Evolutionary conservation across 2,888 invertebrate species (phyloP), one percentile per base, ranked within the genome.

Genomic region (Athalia cordata): DNA sequence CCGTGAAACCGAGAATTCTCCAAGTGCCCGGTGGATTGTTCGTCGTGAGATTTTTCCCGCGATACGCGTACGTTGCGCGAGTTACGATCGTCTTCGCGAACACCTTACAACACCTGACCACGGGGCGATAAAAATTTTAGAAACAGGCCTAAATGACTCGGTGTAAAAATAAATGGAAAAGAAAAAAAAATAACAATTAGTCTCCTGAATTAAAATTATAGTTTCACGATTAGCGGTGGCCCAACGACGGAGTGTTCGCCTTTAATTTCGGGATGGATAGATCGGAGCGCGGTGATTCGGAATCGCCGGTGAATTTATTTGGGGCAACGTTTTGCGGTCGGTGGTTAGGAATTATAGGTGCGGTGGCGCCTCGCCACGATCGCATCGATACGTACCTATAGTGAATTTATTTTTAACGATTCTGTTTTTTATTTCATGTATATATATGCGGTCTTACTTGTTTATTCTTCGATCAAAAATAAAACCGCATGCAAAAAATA

Each of bases 231-330:
- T 29, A 7, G 9, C 5, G 49, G 5, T 11, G 55, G 7, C 29
- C 43, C 5, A 5, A 29, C 11, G 55, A 70, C n/a, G n/a, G 70
- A 57, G 55, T 43, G 70, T 70, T 70, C 70, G n/a, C 70, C 52
- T 70, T 55, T 55, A 70, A 67, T 67, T 67, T 49, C 65, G 45
- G 11, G 4, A 45, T 55, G n/a, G 8, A 43, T 64, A 45, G 29
- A 45, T 29, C 29, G 29, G 29, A 43, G 43, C 1, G 55, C 8
- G n/a, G 3, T 57, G 55, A 70, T 57, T 70, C 45, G 11, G 55
- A 55, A 70, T 50, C 8, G 29, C 43, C 9, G 55, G 55, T 45
- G 55, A 57, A 70, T 70, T 70, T 70, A 57, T 70, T 70, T 57
- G 13, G 55, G 11, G 43, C 45, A 70, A 55, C 55, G 55, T 70